These are phyloP conservation scores for Callocephalon fimbriatum DNA, from an alignment of 2,113 vertebrate species.

Conservation along the genomic window DNA sequence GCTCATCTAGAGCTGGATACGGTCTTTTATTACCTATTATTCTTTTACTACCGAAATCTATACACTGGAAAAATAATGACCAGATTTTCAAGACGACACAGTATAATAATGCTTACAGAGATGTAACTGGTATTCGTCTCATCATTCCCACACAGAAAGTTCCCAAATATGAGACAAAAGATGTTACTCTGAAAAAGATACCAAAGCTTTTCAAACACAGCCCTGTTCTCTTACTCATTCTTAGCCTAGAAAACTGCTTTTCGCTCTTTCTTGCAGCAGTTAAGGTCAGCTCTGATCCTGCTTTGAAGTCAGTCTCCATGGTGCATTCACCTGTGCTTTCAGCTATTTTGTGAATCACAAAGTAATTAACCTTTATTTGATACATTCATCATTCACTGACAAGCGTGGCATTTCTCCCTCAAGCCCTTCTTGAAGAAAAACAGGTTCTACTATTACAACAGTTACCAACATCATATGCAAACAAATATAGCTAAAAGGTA, in stretches of 20 bases:
- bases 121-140: not conserved
- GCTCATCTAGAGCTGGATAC: not conserved
- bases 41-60: not conserved
- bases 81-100: not conserved
- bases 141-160: not conserved
- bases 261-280: not conserved
- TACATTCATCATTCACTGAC: conserved; percentile 44
- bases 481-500: not conserved
- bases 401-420: conserved; percentile 32
- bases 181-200: not conserved
- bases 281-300: not conserved
- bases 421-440: not conserved
- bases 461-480: not conserved
- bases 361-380: conserved; percentile 64
- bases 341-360: conserved; percentile 27
- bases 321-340: not conserved
- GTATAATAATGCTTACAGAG: not conserved
- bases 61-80: not conserved
- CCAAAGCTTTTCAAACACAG: not conserved
- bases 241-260: not conserved
- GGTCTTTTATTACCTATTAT: not conserved
- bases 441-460: not conserved
- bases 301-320: not conserved
- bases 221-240: not conserved
- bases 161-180: not conserved